Conservation (phyloP, 2,113 vertebrate genomes). For the Hylia prasina region DNA sequence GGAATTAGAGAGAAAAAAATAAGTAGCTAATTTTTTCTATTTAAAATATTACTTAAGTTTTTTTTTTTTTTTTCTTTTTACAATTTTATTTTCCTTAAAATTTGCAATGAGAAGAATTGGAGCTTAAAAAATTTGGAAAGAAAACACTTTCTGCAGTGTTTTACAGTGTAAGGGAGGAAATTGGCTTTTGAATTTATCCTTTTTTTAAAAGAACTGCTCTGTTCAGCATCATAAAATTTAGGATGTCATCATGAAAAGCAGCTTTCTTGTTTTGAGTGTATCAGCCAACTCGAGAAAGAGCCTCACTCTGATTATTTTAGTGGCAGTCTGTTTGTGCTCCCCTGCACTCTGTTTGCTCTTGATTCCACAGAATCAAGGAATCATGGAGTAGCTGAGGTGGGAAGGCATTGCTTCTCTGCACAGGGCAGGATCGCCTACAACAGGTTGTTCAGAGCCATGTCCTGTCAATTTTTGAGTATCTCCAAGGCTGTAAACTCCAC, state of each 20-base stretch:
- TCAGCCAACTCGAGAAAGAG: rapidly evolving
- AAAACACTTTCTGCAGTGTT: neutral
- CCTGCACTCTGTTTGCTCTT: neutral
- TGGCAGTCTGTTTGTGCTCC: neutral
- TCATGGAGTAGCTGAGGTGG: too few relatives aligned
- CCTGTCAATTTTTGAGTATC: neutral
- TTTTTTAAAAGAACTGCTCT: neutral
- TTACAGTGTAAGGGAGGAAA: neutral
- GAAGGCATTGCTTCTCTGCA: rapidly evolving
- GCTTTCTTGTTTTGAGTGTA: neutral
- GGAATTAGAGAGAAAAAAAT: neutral
- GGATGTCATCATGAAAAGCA: neutral
- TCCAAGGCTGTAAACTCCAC: neutral
- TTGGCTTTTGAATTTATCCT: neutral
- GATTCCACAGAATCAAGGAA: neutral
- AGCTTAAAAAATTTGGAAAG: neutral
- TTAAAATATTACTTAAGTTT: constrained; percentile 4
- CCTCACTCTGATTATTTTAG: neutral
- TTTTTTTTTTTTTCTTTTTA: neutral
- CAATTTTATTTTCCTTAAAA: neutral
- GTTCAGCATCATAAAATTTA: neutral
- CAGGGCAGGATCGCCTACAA: neutral
- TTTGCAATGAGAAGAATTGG: neutral
- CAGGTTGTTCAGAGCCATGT: neutral
- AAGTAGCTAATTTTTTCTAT: neutral